A percentile compares a stretch with the other conserved stretches of the same genome.
Conservation (phyloP, 2,113 vertebrate species). For the Barnardius zonarius region DNA sequence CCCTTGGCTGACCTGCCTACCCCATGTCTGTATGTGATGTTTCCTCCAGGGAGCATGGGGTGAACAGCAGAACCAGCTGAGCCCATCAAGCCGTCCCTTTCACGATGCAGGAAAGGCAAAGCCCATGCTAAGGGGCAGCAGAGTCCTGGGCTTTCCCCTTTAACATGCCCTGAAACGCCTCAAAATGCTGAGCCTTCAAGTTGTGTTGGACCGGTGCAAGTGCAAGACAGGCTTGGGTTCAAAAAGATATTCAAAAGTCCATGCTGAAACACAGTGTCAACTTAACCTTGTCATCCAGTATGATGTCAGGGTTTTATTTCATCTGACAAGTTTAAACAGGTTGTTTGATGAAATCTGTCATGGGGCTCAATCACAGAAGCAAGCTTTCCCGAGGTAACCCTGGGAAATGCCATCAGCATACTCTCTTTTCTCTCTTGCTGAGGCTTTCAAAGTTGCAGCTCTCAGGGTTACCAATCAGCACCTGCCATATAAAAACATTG, state of each 20-base stretch:
- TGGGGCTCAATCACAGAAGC: background rate
- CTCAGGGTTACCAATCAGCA: background rate
- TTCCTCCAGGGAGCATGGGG: background rate
- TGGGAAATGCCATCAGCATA: background rate
- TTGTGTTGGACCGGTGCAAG: background rate
- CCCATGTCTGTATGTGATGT: rapidly evolving
- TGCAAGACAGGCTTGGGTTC: background rate
- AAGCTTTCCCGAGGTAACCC: background rate
- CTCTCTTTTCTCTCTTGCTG: background rate
- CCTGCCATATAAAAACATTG: background rate
- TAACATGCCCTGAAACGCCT: background rate
- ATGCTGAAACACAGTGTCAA: background rate
- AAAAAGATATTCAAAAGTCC: background rate
- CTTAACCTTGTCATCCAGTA: background rate
- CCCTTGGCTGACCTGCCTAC: rapidly evolving
- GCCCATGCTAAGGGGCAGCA: background rate
- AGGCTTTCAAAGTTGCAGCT: background rate
- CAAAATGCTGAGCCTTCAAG: background rate
- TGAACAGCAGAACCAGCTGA: background rate
- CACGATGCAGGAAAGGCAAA: background rate
- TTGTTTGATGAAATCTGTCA: background rate
- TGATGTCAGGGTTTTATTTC: background rate
- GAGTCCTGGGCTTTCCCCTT: background rate
- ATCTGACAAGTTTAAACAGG: background rate
- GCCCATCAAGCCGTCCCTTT: background rate